Percentiles rank a stretch among this genome's conserved stretches.
Conservation (phyloP, 2,113 vertebrate genomes). For the Sceloporus undulatus region DNA sequence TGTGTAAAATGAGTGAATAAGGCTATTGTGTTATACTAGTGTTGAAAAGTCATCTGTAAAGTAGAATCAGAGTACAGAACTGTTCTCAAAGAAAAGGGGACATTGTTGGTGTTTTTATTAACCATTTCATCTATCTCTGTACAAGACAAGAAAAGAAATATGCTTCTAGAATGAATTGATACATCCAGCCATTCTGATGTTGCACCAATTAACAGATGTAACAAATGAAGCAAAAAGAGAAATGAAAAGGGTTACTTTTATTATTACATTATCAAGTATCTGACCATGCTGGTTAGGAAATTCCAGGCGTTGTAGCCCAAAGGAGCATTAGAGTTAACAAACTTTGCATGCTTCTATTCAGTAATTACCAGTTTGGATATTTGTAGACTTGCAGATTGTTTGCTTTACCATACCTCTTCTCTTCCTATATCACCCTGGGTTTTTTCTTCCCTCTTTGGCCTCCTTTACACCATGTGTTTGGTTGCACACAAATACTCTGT, state of each 20-base stretch:
- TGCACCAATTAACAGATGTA: slow-evolving; percentile 38
- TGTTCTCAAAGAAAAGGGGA: not conserved
- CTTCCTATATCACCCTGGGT: no score
- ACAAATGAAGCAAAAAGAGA: not conserved
- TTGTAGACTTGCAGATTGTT: no score
- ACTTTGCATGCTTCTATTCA: no score
- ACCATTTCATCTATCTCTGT: slow-evolving; percentile 36
- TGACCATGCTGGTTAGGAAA: no score
- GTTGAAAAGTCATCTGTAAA: not conserved
- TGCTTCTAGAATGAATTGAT: slow-evolving; percentile 17
- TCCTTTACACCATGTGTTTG: no score
- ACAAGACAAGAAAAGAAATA: not conserved
- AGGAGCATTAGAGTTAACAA: no score
- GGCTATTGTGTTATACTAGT: not conserved
- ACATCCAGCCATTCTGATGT: not conserved
- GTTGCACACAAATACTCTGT: no score
- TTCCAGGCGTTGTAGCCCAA: no score
- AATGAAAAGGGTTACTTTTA: not conserved
- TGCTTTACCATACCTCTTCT: no score
- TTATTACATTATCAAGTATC: not conserved
- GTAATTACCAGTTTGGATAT: no score
- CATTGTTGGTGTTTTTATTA: not conserved
- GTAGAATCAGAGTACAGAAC: not conserved
- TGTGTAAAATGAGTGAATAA: no score
- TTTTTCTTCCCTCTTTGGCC: no score